phyloP scores from a whole-genome alignment of 1,140 invertebrate species.

The Ephestia elutella region DNA sequence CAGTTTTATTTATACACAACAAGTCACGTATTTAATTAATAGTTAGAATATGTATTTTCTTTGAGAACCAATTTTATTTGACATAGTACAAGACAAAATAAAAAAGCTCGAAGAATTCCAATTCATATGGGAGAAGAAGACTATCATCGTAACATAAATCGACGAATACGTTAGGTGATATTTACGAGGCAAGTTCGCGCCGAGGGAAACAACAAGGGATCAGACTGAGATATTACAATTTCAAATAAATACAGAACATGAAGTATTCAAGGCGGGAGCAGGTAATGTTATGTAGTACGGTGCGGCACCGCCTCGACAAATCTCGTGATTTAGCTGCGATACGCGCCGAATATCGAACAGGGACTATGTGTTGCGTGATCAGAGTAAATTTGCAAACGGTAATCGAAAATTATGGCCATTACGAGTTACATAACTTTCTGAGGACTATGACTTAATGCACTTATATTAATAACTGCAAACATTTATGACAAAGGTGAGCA shows the following conservation, averaged over 20 bases:
- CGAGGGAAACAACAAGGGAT: constrained; percentile 60
- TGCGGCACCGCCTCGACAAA: constrained; percentile 62
- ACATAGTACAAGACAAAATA: background rate
- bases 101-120: constrained; percentile 15
- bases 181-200: constrained; percentile 59
- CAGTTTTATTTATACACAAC: no score
- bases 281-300: constrained; percentile 65
- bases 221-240: constrained; percentile 68
- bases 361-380: constrained; percentile 63
- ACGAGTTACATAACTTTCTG: constrained; percentile 24
- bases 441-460: background rate
- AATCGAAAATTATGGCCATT: constrained; percentile 63
- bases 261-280: constrained; percentile 65
- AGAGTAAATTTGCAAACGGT: constrained; percentile 60
- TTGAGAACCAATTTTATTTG: no score
- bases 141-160: constrained; percentile 50
- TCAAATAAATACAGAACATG: constrained; percentile 69
- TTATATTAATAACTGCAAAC: background rate
- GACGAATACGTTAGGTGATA: constrained; percentile 48
- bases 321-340: constrained; percentile 69
- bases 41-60: no score
- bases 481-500: background rate
- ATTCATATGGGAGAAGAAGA: constrained; percentile 39
- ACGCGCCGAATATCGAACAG: constrained; percentile 64
- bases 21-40: no score